Base-by-base conservation (phyloP, 1,140 invertebrate species). In the Platorchestia sp. region DNA sequence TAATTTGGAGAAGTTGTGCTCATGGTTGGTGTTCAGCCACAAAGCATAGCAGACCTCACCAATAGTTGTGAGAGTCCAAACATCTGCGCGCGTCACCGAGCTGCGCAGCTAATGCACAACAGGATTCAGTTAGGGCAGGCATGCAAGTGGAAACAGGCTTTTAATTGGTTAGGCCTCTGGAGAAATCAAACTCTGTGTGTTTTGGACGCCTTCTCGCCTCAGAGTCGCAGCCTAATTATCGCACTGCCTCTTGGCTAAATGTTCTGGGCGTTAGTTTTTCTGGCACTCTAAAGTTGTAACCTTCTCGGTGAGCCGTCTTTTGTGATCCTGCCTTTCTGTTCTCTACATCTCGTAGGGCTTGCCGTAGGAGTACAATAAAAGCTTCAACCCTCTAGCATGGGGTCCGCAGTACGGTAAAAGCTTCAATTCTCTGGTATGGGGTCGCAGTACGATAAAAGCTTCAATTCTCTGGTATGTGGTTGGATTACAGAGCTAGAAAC, bases 111-210 rank as follows among this genome's bases (percentile, higher is more conserved):
- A 89, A 42, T 40, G 41, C 45, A 47, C 36, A 36, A 36, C 91
- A 44, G 45, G 45, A 93, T 93, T 93, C 91, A 93, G 91, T 93
- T 93, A 93, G 91, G 91, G 41, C 40, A 44, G 45, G 44, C 91
- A 93, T 93, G 91, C 91, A 93, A 45, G 41, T 44, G 91, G 91
- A 93, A 93, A 93, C 91, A 93, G 91, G 91, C 91, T 93, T 93
- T 93, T 93, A 93, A 93, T 93, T 93, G 91, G 91, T 36, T n/a
- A 44, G 91, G 44, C 91, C 91, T 44, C 91, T n/a, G 44, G 91
- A 93, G 91, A 93, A 93, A 93, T 93, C 91, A 93, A 93, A 93
- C 91, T 40, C 45, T 45, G 91, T 47, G 91, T 93, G 45, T 93
- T 93, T 93, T 45, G 44, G 91, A 47, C 6, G 91, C 45, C 45